Conservation (phyloP, 2,797 vertebrate genomes). For the Nasua narica region DNA sequence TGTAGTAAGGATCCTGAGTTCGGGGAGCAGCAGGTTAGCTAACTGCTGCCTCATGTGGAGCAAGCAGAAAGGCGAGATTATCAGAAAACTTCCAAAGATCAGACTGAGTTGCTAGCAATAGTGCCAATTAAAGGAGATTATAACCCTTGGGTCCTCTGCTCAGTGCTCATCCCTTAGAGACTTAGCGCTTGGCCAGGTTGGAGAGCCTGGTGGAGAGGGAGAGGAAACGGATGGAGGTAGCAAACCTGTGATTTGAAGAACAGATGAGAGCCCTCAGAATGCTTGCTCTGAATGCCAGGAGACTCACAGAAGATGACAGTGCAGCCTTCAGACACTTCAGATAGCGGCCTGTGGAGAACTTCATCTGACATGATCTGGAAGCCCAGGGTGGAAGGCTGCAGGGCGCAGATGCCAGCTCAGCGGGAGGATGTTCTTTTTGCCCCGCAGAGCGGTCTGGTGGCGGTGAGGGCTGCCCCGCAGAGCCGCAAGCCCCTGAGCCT, state of each 20-base stretch:
- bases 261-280: background rate
- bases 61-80: background rate
- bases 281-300: background rate
- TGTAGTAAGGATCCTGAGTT: background rate
- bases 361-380: too few species aligned
- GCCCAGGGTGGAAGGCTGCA: too few species aligned
- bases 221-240: background rate
- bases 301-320: background rate
- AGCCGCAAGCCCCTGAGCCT: background rate
- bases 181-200: background rate
- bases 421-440: rapidly evolving
- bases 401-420: too few species aligned
- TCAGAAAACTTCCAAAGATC: background rate
- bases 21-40: background rate
- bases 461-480: background rate
- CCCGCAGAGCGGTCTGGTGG: rapidly evolving
- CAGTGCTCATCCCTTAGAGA: background rate
- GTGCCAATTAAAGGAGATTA: background rate
- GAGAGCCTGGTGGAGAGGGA: background rate
- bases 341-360: background rate
- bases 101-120: background rate
- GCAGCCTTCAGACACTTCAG: background rate
- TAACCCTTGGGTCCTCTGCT: background rate
- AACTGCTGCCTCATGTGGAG: background rate
- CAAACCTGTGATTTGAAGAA: background rate